phyloP scores from a whole-genome alignment of 2,113 vertebrate genomes.

The Pardalotus punctatus region DNA sequence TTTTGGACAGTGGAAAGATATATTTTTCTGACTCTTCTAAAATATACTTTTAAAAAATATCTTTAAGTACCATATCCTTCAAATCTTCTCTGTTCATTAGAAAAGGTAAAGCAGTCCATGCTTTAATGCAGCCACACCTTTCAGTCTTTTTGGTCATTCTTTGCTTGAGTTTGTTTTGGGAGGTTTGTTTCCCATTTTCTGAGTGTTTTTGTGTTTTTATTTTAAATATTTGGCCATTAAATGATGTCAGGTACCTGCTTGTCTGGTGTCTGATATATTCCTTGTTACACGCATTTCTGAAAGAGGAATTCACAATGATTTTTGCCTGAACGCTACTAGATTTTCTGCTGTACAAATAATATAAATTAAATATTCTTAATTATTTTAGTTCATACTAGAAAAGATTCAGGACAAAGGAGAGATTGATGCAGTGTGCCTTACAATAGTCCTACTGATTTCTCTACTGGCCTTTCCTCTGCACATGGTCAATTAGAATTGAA shows the following conservation, averaged over 20 bases:
- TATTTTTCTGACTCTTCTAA: background rate
- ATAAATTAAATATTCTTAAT: conserved; percentile 64
- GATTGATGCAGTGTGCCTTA: conserved; percentile 72
- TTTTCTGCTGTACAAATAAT: conserved; percentile 30
- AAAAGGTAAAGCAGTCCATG: background rate
- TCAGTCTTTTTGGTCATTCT: background rate
- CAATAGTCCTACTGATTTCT: conserved; percentile 77
- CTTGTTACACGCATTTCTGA: background rate
- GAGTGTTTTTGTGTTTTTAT: background rate
- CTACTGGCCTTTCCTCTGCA: conserved; percentile 75
- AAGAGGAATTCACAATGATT: background rate
- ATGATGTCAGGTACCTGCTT: background rate
- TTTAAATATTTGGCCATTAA: background rate
- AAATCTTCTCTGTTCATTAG: background rate
- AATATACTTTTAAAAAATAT: background rate
- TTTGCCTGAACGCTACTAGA: background rate
- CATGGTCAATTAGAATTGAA: conserved; percentile 85
- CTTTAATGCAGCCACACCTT: background rate
- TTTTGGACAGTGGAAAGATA: background rate
- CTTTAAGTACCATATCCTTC: background rate
- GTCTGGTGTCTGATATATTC: background rate
- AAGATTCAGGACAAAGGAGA: conserved; percentile 71
- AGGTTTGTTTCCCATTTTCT: background rate
- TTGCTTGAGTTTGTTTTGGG: background rate
- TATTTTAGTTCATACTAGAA: conserved; percentile 66